Base-by-base conservation (phyloP, 2,113 vertebrate species). In the Gasterosteus nipponicus region DNA sequence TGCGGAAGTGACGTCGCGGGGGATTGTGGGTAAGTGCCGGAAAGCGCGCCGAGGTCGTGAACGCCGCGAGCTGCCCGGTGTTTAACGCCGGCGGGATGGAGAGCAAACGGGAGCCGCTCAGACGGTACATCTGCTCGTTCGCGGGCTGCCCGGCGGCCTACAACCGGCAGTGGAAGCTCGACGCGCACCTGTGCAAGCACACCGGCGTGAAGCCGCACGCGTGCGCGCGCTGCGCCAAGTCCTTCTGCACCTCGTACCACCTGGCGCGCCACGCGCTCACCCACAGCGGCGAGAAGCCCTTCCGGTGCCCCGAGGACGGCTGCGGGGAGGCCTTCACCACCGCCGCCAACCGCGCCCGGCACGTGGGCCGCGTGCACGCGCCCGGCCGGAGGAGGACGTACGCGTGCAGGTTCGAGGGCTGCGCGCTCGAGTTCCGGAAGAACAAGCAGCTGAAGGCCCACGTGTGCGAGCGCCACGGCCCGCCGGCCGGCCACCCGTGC, bases 371-470 rank as follows among this genome's bases (percentile, higher is more conserved):
- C 42, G 93, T 91, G 10, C 98, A 99, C 89, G 59, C 86, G n/a
- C 89, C 91, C 22, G 90, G 81, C 46, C 81, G 87, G 0, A 94
- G 89, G 73, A 89, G 82, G 73, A 89, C 82, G 0, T 98, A 97
- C 66, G 73, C 78, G 1, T 93, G 87, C 57, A 64, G 5, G 5
- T 59, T 94, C 49, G 95, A 96, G 51, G 95, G 92, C 61, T 99
- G 98, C 79, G 86, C 88, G 7, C 91, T 94, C 44, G 85, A 91
- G 44, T 99, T 99, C 90, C 97, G 74, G 94, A 99, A 99, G 75
- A 96, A 99, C 86, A 95, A 96, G 47, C 96, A 95, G 89, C 94
- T 99, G 31, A 98, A 94, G 87, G 75, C 84, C 12, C 97, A 99
- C 77, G 88, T 96, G 76, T 96, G 92, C 78, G 93, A 95, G 65